phyloP scores from a whole-genome alignment of 37 sponge, comb jelly and placozoan genomes.

The Bolinopsis microptera region DNA sequence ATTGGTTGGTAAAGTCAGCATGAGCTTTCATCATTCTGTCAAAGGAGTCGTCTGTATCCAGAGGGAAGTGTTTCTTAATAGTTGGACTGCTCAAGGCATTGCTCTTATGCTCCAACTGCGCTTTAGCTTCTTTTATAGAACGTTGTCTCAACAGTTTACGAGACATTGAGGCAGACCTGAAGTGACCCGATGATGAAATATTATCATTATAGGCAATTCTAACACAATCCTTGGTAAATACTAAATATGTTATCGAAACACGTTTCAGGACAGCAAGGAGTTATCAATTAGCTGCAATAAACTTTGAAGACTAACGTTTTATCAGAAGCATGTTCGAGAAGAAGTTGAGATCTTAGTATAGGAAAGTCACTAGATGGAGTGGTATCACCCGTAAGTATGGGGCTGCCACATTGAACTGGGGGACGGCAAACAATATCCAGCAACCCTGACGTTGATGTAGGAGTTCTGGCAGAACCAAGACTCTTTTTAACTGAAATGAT shows the following conservation, averaged over 20 bases:
- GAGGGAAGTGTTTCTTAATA: neutral
- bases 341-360: neutral
- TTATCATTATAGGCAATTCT: too few species aligned
- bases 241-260: too few species aligned
- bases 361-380: neutral
- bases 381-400: neutral
- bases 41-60: neutral
- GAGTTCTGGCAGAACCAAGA: neutral
- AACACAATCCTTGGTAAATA: too few species aligned
- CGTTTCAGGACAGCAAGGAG: too few species aligned
- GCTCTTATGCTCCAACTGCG: neutral
- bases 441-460: neutral
- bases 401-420: neutral
- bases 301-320: neutral
- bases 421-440: neutral
- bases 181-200: neutral
- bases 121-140: constrained; percentile 23
- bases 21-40: constrained; percentile 36
- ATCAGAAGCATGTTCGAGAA: neutral
- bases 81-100: neutral
- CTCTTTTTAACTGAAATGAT: neutral
- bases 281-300: too few species aligned
- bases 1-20: constrained; percentile 50
- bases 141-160: neutral
- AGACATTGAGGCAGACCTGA: constrained; percentile 10